Evolutionary conservation across 2,797 vertebrate species (phyloP), one percentile per base, ranked within the genome.

Genomic region (Australoheros facetus): DNA sequence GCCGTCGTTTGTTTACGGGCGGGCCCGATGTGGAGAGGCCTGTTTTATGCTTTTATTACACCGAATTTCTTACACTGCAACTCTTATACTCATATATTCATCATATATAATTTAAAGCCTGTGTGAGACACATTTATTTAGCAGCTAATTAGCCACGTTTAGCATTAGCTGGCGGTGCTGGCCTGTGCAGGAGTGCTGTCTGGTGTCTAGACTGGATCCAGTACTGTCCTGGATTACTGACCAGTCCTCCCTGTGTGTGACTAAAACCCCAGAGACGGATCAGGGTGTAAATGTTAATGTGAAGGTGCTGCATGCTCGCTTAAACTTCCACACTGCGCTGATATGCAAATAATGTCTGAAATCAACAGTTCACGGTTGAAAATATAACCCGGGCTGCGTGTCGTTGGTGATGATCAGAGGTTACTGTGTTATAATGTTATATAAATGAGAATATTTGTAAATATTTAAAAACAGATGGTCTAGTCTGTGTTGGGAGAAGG

Each of bases 1-100:
- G 3, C 48, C 62, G 66, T 78, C 54, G 54, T 85, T 78, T 85
- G 75, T 86, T 78, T 71, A 84, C 78, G 57, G 55, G 8, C 17
- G 30, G 64, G 75, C 55, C 75, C 2, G 5, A 37, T 13, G 3
- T 54, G 2, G 3, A 5, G 2, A 28, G 0, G 8, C 1, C 17
- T 8, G 13, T 5, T 9, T 7, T 9, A 1, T 13, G 7, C 10
- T 12, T 4, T 5, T 14, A 2, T n/a, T 3, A 34, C 48, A 30
- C 1, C 1, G 5, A 1, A 16, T 14, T 6, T 2, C 1, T 17
- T 5, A 10, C 3, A 30, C 1, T 45, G 5, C 8, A 57, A 32
- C 12, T 6, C 3, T 3, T 51, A 2, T 13, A 1, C 2, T 23
- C 0, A 17, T 19, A 5, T 16, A n/a, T 28, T 12, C 0, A 4